Evolutionary conservation across 53 echinoderm and acorn worm species (phyloP).

Genomic region (Pentamera pediparva): DNA sequence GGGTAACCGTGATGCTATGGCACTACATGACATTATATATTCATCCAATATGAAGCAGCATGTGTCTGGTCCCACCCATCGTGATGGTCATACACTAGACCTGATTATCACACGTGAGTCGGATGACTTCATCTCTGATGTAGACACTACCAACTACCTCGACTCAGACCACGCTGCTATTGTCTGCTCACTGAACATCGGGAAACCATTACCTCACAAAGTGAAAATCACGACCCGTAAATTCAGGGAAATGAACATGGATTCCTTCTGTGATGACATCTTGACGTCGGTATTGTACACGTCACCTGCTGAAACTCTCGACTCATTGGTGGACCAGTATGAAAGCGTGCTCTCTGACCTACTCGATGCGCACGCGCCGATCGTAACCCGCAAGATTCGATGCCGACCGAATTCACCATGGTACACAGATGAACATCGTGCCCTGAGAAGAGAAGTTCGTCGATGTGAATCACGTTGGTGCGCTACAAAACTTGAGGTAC

Average conservation of each 20-base stretch:
- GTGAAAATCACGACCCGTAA: neutral
- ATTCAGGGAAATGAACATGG: neutral
- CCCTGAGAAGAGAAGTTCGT: neutral
- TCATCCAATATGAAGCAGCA: slow-evolving; percentile 48
- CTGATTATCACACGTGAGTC: slow-evolving; percentile 48
- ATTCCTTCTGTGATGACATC: slow-evolving; percentile 8
- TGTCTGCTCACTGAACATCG: slow-evolving; percentile 9
- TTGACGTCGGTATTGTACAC: slow-evolving; percentile 12
- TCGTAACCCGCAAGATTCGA: neutral
- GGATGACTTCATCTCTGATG: slow-evolving; percentile 18
- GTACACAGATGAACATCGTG: slow-evolving; percentile 8
- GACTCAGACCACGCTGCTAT: slow-evolving; percentile 37
- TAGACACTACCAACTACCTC: slow-evolving; percentile 1
- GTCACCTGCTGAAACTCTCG: slow-evolving; percentile 14
- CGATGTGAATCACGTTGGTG: neutral
- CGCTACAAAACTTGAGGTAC: neutral
- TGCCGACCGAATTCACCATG: neutral
- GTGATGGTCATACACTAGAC: slow-evolving; percentile 47
- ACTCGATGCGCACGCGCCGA: slow-evolving; percentile 11
- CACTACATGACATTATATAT: slow-evolving; percentile 42
- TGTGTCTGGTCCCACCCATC: slow-evolving; percentile 42
- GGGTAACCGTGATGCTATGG: slow-evolving; percentile 10
- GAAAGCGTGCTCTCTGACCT: neutral
- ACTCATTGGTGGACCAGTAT: slow-evolving; percentile 19
- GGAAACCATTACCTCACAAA: neutral